Base-by-base conservation (phyloP, 2,888 invertebrate species). In the Omphaloscelis lunosa region DNA sequence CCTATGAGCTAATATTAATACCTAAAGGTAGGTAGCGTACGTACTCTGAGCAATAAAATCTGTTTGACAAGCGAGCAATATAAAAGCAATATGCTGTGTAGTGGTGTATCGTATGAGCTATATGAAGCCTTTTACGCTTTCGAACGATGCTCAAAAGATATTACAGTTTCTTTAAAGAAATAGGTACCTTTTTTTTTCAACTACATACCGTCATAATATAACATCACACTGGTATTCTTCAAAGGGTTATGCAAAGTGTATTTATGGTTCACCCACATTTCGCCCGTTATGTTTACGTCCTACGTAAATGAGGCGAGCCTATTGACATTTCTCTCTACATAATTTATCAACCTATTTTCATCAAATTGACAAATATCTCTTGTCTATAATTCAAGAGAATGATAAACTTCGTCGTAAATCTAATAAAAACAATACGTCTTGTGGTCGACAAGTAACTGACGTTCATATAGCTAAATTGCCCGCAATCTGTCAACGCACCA, bases 401-500 rank as follows among this genome's bases (percentile, higher is more conserved):
- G 53, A 66, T 62, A 78, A 59, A 68, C 34, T 72, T 59, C 48
- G 29, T 61, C 79, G 53, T 79, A 69, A 61, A 73, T 77, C 70
- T 79, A 45, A 66, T n/a, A 62, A 27, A 34, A 80, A 51, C 75
- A 75, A 76, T 82, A 80, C 34, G 27, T 84, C 85, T 82, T 80
- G 17, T 39, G 62, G 20, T 12, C 15, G 69, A 72, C 81, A 75
- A 68, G 63, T 39, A 63, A 62, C 48, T 69, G 61, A 85, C 65
- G 48, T 65, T 48, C 62, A 71, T 41, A 77, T 11, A 45, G 51
- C 61, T 61, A 74, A 70, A 83, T 84, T 85, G 69, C 65, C 61
- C 45, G 79, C 79, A 85, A 85, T 84, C 78, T 82, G 79, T 85
- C 83, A 85, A 85, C 61, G 58, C 59, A 63, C 48, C 72, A 67